Conservation (phyloP, 2,888 invertebrate genomes). For the Scaptomyza parva region DNA sequence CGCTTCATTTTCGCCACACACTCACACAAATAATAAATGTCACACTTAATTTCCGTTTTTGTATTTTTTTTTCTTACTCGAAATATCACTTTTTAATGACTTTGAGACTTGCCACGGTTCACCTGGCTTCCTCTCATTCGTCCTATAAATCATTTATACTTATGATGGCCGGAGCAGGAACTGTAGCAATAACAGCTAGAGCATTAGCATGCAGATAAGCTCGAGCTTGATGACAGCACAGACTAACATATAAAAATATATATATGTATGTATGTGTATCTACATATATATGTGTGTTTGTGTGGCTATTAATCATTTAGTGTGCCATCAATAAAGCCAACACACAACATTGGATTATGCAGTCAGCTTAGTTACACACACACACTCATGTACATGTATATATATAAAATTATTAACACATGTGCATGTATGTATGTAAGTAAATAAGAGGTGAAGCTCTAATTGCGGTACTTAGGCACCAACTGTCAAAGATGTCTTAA, state of each 20-base stretch:
- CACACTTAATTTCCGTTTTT: not conserved
- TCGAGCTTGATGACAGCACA: conserved; percentile 53
- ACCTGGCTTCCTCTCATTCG: conserved; percentile 12
- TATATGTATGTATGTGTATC: conserved; percentile 52
- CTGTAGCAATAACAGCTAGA: not conserved
- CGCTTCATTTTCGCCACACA: not conserved
- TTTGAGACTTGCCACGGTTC: conserved; percentile 4
- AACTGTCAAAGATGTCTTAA: conserved; percentile 32
- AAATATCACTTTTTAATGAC: conserved; percentile 10
- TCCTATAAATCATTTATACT: conserved; percentile 48
- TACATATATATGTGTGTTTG: conserved; percentile 49
- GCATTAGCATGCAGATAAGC: conserved; percentile 43
- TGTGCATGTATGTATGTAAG: conserved; percentile 2
- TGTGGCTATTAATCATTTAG: conserved; percentile 68
- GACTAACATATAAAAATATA: conserved; percentile 52
- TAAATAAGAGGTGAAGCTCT: conserved; percentile 7
- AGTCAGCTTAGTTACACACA: conserved; percentile 45
- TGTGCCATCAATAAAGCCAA: conserved; percentile 50
- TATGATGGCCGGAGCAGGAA: conserved; percentile 11
- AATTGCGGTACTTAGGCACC: conserved; percentile 25
- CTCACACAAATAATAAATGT: not conserved
- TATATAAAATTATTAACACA: too few species aligned
- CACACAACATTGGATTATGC: conserved; percentile 56
- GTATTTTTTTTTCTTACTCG: not conserved
- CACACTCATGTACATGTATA: not conserved